Evolutionary conservation across 2,113 vertebrate species (phyloP).

Genomic region (Eidolon helvum): DNA sequence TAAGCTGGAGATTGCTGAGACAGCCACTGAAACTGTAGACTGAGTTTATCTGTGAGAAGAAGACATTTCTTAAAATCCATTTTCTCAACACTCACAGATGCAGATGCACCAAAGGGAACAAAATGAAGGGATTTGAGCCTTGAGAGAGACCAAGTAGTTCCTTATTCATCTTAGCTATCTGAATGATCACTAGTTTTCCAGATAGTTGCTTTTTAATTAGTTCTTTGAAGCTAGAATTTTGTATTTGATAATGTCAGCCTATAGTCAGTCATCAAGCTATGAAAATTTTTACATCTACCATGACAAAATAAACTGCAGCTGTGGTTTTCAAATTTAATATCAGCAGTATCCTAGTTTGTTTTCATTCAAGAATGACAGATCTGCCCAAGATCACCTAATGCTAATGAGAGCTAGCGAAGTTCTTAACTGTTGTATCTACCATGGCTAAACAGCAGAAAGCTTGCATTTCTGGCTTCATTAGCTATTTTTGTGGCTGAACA

Average conservation of each 20-base stretch:
- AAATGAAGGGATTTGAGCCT: background rate
- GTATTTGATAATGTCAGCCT: background rate
- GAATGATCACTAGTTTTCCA: background rate
- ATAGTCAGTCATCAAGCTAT: background rate
- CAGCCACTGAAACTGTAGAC: slow-evolving; percentile 94
- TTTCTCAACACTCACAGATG: background rate
- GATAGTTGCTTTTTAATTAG: slow-evolving; percentile 10
- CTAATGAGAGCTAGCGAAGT: background rate
- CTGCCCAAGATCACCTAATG: background rate
- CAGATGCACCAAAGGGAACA: background rate
- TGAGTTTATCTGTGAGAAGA: slow-evolving; percentile 87
- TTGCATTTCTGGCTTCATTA: background rate
- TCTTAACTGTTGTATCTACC: background rate
- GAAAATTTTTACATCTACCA: background rate
- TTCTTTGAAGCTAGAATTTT: slow-evolving; percentile 31
- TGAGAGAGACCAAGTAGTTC: background rate
- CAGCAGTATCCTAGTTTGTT: background rate
- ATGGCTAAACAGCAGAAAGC: background rate
- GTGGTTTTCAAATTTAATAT: background rate
- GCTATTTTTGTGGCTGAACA: background rate
- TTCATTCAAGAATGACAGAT: slow-evolving; percentile 27
- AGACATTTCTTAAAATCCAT: slow-evolving; percentile 14
- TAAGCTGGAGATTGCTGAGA: slow-evolving; percentile 91
- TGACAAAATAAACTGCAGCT: background rate
- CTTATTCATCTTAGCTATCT: background rate